These are phyloP conservation scores for Orientallactaga sibirica DNA, from an alignment of 2,797 vertebrate genomes.

Conservation along the genomic window DNA sequence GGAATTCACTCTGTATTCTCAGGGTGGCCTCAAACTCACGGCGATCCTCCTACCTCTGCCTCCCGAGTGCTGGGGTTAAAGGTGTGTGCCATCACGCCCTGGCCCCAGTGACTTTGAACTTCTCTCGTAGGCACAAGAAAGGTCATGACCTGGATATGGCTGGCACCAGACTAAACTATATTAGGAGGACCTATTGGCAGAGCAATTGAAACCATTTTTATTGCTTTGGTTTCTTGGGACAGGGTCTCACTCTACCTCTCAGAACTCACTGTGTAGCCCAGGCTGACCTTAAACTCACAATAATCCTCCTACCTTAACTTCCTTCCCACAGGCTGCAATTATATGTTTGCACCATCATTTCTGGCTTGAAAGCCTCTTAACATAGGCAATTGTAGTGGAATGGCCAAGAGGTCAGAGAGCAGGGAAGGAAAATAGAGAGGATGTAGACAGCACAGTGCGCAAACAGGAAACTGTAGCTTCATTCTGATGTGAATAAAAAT, in stretches of 20 bases:
- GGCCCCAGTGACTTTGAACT: not conserved
- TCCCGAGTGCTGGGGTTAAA: not conserved
- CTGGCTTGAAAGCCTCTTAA: not conserved
- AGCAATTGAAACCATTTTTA: not conserved
- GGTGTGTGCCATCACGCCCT: not conserved
- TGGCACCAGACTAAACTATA: not conserved
- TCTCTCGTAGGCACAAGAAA: not conserved
- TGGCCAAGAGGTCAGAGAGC: not conserved
- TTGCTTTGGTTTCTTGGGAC: no score
- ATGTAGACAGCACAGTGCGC: not conserved
- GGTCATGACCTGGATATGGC: not conserved
- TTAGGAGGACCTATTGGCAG: not conserved
- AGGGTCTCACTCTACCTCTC: not conserved
- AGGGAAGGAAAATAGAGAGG: not conserved
- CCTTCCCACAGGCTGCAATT: no score
- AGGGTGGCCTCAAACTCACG: no score
- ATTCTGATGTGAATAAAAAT: not conserved
- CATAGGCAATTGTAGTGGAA: not conserved
- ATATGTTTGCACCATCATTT: not conserved
- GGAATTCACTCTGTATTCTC: no score
- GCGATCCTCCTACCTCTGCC: no score
- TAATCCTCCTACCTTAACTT: not conserved
- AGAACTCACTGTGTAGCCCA: not conserved
- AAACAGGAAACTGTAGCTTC: not conserved
- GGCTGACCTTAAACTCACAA: not conserved